Percentiles rank a stretch among this genome's conserved stretches.
These are phyloP conservation scores for Bos javanicus DNA, from an alignment of 2,113 vertebrate species.

Conservation along the genomic window DNA sequence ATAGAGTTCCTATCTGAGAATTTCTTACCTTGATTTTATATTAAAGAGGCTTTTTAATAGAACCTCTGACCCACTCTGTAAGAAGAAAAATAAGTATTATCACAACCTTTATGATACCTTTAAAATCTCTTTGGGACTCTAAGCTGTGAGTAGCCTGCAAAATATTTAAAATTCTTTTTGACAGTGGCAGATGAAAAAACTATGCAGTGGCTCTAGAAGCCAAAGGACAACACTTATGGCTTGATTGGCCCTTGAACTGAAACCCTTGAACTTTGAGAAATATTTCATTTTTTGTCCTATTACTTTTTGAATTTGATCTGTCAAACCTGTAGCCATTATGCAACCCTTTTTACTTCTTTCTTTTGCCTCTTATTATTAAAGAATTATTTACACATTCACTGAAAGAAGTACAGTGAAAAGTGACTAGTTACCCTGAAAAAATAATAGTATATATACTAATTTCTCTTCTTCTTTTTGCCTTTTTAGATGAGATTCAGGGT, in stretches of 20 bases:
- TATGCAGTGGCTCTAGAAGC: neutral
- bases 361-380: neutral
- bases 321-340: neutral
- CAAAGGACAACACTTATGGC: neutral
- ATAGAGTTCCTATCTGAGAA: neutral
- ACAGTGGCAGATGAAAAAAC: neutral
- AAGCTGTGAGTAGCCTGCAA: constrained; percentile 9
- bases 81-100: constrained; percentile 38
- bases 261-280: neutral
- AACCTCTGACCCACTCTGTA: constrained; percentile 21
- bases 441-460: neutral
- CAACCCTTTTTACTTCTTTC: neutral
- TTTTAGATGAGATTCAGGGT: neutral
- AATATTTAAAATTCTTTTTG: constrained; percentile 24
- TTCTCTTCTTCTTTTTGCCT: neutral
- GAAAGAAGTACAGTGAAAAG: neutral
- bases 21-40: constrained; percentile 33
- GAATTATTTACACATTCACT: neutral
- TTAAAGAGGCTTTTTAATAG: constrained; percentile 45
- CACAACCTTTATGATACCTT: constrained; percentile 45
- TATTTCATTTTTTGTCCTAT: neutral
- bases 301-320: neutral
- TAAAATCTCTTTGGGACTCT: constrained; percentile 40
- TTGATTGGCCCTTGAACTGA: constrained; percentile 2
- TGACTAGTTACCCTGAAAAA: neutral